Conservation (phyloP, 2,888 invertebrate species). For the Lymantria dispar region DNA sequence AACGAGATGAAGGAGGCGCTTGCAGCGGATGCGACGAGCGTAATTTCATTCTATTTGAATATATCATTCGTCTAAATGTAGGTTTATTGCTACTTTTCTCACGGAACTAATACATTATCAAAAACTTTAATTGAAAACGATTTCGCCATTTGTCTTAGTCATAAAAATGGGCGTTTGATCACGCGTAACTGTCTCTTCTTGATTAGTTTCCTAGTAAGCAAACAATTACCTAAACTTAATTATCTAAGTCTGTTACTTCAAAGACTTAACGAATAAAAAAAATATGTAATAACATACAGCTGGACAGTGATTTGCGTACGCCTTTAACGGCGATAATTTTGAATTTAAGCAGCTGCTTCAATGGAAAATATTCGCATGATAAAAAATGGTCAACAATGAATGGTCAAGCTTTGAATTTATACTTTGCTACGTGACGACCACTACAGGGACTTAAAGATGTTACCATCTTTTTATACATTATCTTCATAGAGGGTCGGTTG, state of each 20-base stretch:
- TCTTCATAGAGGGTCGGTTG: slow-evolving; percentile 69
- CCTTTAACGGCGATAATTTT: slow-evolving; percentile 44
- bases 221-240: slow-evolving; percentile 47
- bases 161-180: slow-evolving; percentile 58
- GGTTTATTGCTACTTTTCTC: slow-evolving; percentile 82
- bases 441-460: slow-evolving; percentile 64
- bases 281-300: slow-evolving; percentile 26
- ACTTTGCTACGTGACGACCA: slow-evolving; percentile 67
- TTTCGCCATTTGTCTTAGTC: slow-evolving; percentile 71
- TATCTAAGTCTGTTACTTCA: slow-evolving; percentile 23
- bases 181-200: slow-evolving; percentile 42
- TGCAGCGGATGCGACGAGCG: slow-evolving; percentile 74
- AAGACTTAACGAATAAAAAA: slow-evolving; percentile 15
- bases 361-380: slow-evolving; percentile 55
- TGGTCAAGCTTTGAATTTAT: slow-evolving; percentile 70
- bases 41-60: slow-evolving; percentile 79
- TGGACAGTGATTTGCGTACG: slow-evolving; percentile 50
- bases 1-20: slow-evolving; percentile 65
- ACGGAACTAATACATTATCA: slow-evolving; percentile 80
- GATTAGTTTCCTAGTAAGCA: slow-evolving; percentile 48
- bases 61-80: slow-evolving; percentile 78
- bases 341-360: slow-evolving; percentile 52
- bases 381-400: slow-evolving; percentile 69
- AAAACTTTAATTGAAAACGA: slow-evolving; percentile 75
- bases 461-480: slow-evolving; percentile 76